Conservation (phyloP, 2,888 invertebrate genomes). For the Ischnus inquisitorius region DNA sequence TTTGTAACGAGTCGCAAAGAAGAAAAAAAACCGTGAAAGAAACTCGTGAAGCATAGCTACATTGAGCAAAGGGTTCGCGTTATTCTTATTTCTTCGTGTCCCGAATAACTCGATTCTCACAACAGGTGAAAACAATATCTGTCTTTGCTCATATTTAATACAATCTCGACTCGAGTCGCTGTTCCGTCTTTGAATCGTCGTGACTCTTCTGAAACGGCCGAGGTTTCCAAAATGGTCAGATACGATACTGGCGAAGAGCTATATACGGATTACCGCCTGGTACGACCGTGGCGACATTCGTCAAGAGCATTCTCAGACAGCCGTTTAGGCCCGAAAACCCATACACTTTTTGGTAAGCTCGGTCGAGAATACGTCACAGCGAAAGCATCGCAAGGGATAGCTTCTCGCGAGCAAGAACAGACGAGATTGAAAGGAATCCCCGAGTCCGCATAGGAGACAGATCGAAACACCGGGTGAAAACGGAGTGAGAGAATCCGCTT, state of each 20-base stretch:
- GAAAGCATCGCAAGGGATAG: neutral
- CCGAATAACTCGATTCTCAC: neutral
- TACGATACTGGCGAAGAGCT: neutral
- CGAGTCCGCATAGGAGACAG: constrained; percentile 29
- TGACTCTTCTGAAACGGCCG: neutral
- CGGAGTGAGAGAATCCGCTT: constrained; percentile 37
- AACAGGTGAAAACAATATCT: neutral
- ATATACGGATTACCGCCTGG: constrained; percentile 12
- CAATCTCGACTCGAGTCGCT: too few relatives aligned
- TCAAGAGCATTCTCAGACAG: constrained; percentile 26
- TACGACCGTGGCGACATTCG: constrained; percentile 38
- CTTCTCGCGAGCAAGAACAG: constrained; percentile 29
- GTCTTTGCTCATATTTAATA: neutral
- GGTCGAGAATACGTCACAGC: neutral
- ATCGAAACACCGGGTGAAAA: constrained; percentile 37
- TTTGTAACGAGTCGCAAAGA: neutral
- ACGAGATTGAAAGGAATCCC: constrained; percentile 29
- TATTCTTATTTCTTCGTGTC: neutral
- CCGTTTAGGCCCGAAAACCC: neutral
- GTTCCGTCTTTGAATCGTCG: neutral
- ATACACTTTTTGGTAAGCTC: constrained; percentile 6
- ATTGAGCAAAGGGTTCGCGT: neutral
- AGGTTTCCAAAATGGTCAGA: neutral
- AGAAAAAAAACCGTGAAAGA: neutral
- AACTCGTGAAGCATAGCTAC: neutral